Base-by-base conservation (phyloP, 2,797 vertebrate species). In the Brotula barbata region DNA sequence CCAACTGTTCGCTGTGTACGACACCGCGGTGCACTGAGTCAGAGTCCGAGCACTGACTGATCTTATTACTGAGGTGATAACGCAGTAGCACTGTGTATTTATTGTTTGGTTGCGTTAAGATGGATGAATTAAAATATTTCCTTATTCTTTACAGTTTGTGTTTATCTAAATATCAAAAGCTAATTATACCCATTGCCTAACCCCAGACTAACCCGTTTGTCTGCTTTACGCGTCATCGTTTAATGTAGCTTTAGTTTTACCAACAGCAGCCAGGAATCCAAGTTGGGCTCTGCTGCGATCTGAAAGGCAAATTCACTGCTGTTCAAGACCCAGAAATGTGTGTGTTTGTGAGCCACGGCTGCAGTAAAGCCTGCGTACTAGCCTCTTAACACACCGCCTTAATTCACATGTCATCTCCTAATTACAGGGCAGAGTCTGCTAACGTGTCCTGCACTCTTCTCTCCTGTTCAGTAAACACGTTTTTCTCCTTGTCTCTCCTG, bases 361-460 rank as follows among this genome's bases (percentile, higher is more conserved):
- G 40, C 13, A 64, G 58, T 54, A 56, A 56, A 53, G 73, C 49
- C 67, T 64, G 51, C 63, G 46, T 58, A 33, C 14, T 2, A 12
- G 16, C 63, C 70, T 44, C 52, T 62, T 1, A 42, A 58, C 58
- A 64, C 19, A 21, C 71, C 59, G 41, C 57, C 56, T 57, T 72
- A 72, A 81, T 71, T 73, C 58, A 58, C 65, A 46, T 77, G 72
- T 80, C 69, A 47, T 75, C 75, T 77, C 81, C 82, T 86, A 84
- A 85, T 83, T 81, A 79, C 71, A 78, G 78, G 77, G 70, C 23
- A 48, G 60, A 8, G 11, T 49, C 37, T 58, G 16, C 64, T 73
- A 78, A 72, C 68, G 57, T 77, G 68, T 56, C 67, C 69, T 57
- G 60, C 31, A 4, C 46, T 64, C 39, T 33, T 53, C 58, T 49